phyloP scores from a whole-genome alignment of 2,888 invertebrate species.

The Tachina grossa region DNA sequence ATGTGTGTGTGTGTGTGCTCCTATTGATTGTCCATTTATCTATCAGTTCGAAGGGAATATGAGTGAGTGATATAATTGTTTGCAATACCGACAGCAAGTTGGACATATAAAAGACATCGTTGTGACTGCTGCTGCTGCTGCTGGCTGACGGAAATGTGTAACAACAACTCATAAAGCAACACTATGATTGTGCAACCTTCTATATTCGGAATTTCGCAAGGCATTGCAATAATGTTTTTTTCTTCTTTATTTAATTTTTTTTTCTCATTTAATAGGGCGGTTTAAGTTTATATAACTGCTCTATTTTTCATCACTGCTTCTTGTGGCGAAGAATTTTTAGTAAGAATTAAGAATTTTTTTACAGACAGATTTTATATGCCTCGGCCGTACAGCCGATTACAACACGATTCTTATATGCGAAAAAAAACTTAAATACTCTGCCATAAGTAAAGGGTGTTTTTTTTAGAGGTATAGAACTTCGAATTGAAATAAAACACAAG shows the following conservation, averaged over 20 bases:
- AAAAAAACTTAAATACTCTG: too few species aligned
- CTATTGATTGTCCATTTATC: background rate
- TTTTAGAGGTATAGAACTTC: too few species aligned
- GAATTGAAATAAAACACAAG: too few species aligned
- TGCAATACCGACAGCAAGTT: constrained; percentile 11
- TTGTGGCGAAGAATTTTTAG: too few species aligned
- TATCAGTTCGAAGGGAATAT: constrained; percentile 11
- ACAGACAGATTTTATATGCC: too few species aligned
- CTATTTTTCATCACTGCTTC: too few species aligned
- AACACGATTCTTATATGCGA: too few species aligned
- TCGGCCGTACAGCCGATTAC: too few species aligned
- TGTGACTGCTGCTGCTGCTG: constrained; percentile 9
- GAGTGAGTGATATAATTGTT: constrained; percentile 22
- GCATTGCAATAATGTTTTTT: background rate
- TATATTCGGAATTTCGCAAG: constrained; percentile 19
- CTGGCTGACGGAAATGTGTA: constrained; percentile 50
- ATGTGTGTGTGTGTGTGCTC: background rate
- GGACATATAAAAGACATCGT: constrained; percentile 40
- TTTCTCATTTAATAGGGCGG: constrained; percentile 4
- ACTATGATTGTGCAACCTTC: background rate
- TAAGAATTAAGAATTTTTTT: too few species aligned
- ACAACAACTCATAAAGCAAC: constrained; percentile 33
- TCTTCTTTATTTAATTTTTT: background rate
- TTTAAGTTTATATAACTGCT: too few species aligned
- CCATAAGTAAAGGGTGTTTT: too few species aligned